phyloP scores from a whole-genome alignment of 1,140 invertebrate species.

The Helicoverpa zea region DNA sequence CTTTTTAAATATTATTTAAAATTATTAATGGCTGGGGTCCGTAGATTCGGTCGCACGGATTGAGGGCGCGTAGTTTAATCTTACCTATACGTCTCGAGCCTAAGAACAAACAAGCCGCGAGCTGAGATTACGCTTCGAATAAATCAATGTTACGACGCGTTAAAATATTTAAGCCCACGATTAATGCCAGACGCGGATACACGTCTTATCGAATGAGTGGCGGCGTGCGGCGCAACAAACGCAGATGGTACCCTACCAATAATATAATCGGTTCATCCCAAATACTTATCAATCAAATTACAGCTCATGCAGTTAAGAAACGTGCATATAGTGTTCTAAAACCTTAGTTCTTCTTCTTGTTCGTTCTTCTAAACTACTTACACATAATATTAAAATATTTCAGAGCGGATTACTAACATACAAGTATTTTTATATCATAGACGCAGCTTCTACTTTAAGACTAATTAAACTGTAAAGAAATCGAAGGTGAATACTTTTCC shows the following conservation, averaged over 20 bases:
- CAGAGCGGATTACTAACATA: too few relatives aligned
- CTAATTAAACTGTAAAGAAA: too few relatives aligned
- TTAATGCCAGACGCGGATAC: slow-evolving; percentile 81
- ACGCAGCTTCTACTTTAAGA: too few relatives aligned
- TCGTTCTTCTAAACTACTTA: too few relatives aligned
- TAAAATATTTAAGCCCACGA: slow-evolving; percentile 87
- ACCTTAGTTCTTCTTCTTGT: too few relatives aligned
- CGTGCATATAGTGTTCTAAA: too few relatives aligned
- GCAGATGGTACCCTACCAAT: slow-evolving; percentile 28
- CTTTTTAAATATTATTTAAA: slow-evolving; percentile 60
- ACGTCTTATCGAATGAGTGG: slow-evolving; percentile 76
- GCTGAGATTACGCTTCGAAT: slow-evolving; percentile 84
- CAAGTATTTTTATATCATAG: too few relatives aligned
- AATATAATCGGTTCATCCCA: slow-evolving; percentile 26
- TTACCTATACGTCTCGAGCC: slow-evolving; percentile 85
- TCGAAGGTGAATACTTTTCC: too few relatives aligned
- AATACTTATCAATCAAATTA: slow-evolving; percentile 6
- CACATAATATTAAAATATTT: too few relatives aligned
- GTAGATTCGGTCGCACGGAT: slow-evolving; percentile 61
- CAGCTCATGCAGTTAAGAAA: too few relatives aligned
- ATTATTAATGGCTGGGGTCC: slow-evolving; percentile 56
- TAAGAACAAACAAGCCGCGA: slow-evolving; percentile 85
- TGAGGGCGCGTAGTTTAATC: slow-evolving; percentile 76
- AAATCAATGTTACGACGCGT: slow-evolving; percentile 87
- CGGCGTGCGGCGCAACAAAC: slow-evolving; percentile 36